Evolutionary conservation across 1,140 invertebrate species (phyloP), one percentile per base, ranked within the genome.

Genomic region (Phortica variegata): DNA sequence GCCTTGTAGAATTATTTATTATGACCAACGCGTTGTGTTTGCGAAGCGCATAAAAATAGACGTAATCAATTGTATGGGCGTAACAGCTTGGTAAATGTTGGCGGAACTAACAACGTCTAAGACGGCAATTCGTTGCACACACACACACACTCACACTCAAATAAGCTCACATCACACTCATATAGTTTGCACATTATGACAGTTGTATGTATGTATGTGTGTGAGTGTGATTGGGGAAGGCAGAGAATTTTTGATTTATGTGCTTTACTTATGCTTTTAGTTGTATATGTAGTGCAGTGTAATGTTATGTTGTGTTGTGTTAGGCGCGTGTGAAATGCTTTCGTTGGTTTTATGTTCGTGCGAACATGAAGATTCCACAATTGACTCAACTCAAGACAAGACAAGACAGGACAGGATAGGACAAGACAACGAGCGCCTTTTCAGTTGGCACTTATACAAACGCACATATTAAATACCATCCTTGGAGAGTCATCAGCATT

Each of bases 401-500:
- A n/a, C n/a, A n/a, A n/a, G n/a, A n/a, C n/a, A n/a, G n/a, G n/a
- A n/a, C n/a, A n/a, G n/a, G n/a, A n/a, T n/a, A n/a, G n/a, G n/a
- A n/a, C n/a, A n/a, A n/a, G n/a, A n/a, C n/a, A n/a, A n/a, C n/a
- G n/a, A n/a, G n/a, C n/a, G 62, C 57, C 61, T 65, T 65, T 65
- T 48, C 52, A 65, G 58, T 61, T 55, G 48, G 41, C 47, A 33
- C 39, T 50, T 49, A 54, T 45, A 56, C 42, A 52, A 31, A 56
- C 48, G 43, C 29, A 51, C 39, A 47, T 66, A 68, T 70, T 70
- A 66, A 71, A 66, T 70, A 61, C 59, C 57, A 62, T 70, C 66
- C 66, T 70, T 65, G 57, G 66, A 70, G 66, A 65, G 66, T 70
- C 66, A 70, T 70, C 66, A 70, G 66, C 66, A 70, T 70, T 70